These are phyloP conservation scores for Apodemus sylvaticus DNA, from an alignment of 2,113 vertebrate species.

Conservation along the genomic window DNA sequence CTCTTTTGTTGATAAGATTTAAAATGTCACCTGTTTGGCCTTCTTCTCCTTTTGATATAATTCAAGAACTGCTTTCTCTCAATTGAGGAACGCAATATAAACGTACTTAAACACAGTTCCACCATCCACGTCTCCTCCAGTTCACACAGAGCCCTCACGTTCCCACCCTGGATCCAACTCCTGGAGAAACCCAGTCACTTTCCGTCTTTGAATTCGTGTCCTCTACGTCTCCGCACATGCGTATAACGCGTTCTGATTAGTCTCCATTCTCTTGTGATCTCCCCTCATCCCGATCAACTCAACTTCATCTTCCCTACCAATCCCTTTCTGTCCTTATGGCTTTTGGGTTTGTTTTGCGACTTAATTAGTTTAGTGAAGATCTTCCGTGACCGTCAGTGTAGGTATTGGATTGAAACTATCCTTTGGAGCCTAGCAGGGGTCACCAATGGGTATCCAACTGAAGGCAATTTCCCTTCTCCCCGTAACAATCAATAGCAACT, in stretches of 20 bases:
- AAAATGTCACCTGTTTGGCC: not conserved
- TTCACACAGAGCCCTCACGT: not conserved
- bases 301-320: not conserved
- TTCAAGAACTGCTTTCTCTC: not conserved
- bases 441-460: no score
- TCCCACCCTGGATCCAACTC: not conserved
- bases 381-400: no score
- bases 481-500: not conserved
- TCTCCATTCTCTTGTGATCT: not conserved
- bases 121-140: not conserved
- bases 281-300: not conserved
- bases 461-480: no score
- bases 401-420: not conserved
- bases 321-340: not conserved
- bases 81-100: constrained; percentile 3
- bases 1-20: not conserved
- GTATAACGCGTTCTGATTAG: not conserved
- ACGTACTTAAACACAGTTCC: constrained; percentile 20
- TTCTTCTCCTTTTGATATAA: not conserved
- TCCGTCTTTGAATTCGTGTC: not conserved
- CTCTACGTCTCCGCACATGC: not conserved
- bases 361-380: not conserved
- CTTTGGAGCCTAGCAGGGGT: not conserved
- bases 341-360: not conserved
- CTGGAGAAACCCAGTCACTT: not conserved